Evolutionary conservation across 2,113 vertebrate genomes (phyloP), one percentile per base, ranked within the genome.

Genomic region (Brachyhypopomus occidentalis): DNA sequence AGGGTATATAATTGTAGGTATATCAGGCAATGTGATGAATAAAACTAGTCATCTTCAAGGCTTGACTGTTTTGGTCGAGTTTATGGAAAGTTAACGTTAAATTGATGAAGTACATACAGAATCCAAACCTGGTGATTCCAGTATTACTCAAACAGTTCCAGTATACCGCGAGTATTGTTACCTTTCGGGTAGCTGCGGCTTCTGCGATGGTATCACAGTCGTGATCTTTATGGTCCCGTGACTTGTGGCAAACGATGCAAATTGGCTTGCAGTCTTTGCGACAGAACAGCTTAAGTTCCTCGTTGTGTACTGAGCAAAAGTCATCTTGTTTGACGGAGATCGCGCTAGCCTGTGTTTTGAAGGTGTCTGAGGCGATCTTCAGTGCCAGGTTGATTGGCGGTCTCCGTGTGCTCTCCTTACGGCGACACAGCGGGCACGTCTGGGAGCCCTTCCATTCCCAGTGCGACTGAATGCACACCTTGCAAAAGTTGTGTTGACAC

Each of bases 311-410:
- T 3, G 0, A 0, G 72, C 92, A 93, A 7, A 76, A 17, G 0
- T 86, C 83, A 14, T 20, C 30, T 2, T 45, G 5, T 16, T 66
- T 59, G 11, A 8, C 22, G 4, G 2, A 19, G 23, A 20, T 63
- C 20, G 23, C 69, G 22, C 74, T 64, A 22, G 72, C 25, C 36
- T 60, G 67, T 16, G 2, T 23, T 70, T 84, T 85, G 78, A 87
- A 87, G 5, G 75, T 0, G 3, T 92, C 89, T 3, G 85, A 77
- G 5, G 87, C 82, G 71, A 89, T 85, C 86, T 91, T 91, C 30
- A 93, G 88, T 0, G 38, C 22, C 73, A 90, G 27, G 60, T 92
- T 91, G 79, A 92, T 86, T n/a, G 92, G 84, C 84, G 92, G 92
- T 69, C 85, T 88, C 73, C 38, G 71, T 8, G 63, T 75, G 56